Evolutionary conservation across 2,888 invertebrate species (phyloP).

Genomic region (Sinodicranocentrus sp.): DNA sequence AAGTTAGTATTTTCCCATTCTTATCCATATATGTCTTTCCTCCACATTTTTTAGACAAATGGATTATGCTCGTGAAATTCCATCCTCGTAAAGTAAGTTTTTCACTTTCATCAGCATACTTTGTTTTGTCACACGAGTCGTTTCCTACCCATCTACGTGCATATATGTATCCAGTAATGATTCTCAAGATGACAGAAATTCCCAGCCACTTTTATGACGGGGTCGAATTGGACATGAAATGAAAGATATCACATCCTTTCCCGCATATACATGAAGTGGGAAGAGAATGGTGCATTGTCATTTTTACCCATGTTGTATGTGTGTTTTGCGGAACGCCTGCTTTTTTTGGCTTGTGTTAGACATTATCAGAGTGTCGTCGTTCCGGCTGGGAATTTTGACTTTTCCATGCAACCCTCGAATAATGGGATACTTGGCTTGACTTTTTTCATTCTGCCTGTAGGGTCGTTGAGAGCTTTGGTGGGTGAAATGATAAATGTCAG

Average conservation of each 20-base stretch:
- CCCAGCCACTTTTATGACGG: background rate
- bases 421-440: no score
- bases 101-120: conserved; percentile 16
- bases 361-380: conserved; percentile 15
- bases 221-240: conserved; percentile 8
- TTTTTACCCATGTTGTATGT: background rate
- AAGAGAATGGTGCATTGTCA: conserved; percentile 11
- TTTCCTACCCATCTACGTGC: conserved; percentile 5
- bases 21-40: background rate
- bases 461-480: background rate
- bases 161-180: conserved; percentile 1
- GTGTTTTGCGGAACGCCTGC: conserved; percentile 3
- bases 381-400: conserved; percentile 21
- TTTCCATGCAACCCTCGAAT: background rate
- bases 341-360: conserved; percentile 7
- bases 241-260: background rate
- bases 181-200: conserved; percentile 15
- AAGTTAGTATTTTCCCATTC: conserved; percentile 80
- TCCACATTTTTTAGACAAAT: background rate
- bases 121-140: background rate
- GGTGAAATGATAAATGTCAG: conserved; percentile 31
- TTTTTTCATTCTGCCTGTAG: background rate
- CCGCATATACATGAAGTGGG: conserved; percentile 1
- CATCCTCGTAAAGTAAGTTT: conserved; percentile 5
- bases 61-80: no score